Base-by-base conservation (phyloP, 2,797 vertebrate genomes). In the Chaenodraco wilsoni region DNA sequence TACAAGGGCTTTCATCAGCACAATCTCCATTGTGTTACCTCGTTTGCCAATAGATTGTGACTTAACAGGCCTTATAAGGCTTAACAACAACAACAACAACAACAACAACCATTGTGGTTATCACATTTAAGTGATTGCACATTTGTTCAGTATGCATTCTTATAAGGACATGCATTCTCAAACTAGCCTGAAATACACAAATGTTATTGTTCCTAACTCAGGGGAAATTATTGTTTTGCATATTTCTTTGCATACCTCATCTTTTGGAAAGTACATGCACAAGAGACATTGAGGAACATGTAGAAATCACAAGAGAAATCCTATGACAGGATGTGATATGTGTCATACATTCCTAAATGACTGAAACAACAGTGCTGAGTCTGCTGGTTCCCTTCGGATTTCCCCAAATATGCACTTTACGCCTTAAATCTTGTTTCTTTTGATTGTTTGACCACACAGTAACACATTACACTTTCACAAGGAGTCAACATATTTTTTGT, bases 321-420 rank as follows among this genome's bases (percentile, higher is more conserved):
- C 40, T 44, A n/a, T 48, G 44, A 63, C 45, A 49, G 60, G 37
- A 58, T 55, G 3, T 23, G 21, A 4, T 50, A 16, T 71, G 23
- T 61, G n/a, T 76, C 74, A 76, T 7, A 46, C 33, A 72, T 72
- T 65, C 72, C 68, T 0, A 13, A 13, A 14, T 65, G 72, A 73
- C 75, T 76, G 19, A 62, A 81, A 52, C 48, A 79, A 65, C 64
- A 48, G 7, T 37, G 45, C 69, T 67, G 74, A 82, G 7, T 44
- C 2, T 23, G 3, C 11, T 19, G 16, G 2, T 43, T 2, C 9
- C 10, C 63, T 7, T 14, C 5, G 13, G 27, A 50, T 72, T 66
- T 40, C 44, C 79, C 14, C 14, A 3, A 43, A 65, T 54, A 3
- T 48, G 9, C 16, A 13, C 10, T 12, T 8, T 13, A 57, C 1